Evolutionary conservation across 53 echinoderm and acorn worm species (phyloP).

Genomic region (Echinometra lucunter): DNA sequence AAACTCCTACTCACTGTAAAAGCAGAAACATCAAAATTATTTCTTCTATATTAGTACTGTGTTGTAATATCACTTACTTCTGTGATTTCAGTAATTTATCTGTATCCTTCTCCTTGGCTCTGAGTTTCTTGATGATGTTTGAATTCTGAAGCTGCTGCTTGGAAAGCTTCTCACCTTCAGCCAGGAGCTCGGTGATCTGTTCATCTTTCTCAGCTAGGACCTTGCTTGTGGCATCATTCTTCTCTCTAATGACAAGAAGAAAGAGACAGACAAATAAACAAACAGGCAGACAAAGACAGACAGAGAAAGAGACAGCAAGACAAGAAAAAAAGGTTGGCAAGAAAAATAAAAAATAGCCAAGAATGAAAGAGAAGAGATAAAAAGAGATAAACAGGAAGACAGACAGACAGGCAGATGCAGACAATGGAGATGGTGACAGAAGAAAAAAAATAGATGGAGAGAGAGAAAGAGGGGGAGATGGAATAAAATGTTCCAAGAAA

Average conservation of each 20-base stretch:
- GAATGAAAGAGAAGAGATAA: not conserved
- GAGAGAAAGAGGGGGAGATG: not conserved
- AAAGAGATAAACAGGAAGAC: not conserved
- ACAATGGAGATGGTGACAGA: not conserved
- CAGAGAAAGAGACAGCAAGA: not conserved
- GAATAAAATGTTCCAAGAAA: no score
- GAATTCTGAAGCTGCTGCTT: constrained; percentile 98
- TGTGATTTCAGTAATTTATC: constrained; percentile 82
- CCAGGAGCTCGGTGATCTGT: constrained; percentile 81
- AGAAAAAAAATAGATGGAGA: not conserved
- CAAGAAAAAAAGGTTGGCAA: not conserved
- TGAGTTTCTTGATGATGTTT: constrained; percentile 93
- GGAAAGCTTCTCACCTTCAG: constrained; percentile 91
- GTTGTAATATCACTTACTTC: constrained; percentile 84
- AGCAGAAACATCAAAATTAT: no score
- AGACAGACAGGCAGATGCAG: not conserved
- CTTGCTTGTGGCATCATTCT: constrained; percentile 70
- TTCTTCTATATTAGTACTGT: no score
- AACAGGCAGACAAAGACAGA: not conserved
- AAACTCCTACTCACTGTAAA: no score
- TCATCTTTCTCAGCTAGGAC: constrained; percentile 86
- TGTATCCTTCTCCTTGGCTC: constrained; percentile 91
- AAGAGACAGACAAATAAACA: not conserved
- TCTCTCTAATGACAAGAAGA: constrained; percentile 67
- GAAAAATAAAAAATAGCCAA: not conserved